Base-by-base conservation (phyloP, 2,113 vertebrate species). In the Scytalopus superciliaris region DNA sequence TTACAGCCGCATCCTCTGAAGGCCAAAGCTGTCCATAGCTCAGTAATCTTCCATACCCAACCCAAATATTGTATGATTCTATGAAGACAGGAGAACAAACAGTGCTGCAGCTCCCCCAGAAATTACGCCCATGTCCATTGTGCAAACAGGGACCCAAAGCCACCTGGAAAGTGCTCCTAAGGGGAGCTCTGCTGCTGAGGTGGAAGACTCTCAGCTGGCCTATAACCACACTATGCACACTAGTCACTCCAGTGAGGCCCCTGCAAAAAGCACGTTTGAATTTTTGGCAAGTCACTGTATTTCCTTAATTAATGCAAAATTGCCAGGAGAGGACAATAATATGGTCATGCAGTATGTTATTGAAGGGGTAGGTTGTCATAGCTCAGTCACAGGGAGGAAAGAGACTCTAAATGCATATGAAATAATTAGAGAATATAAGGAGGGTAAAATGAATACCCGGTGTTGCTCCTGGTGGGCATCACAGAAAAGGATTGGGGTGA, bases 71-170 rank as follows among this genome's bases (percentile, higher is more conserved):
- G 10, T 44, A 35, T 13, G 3, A 69, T 31, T 69, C 17, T 23
- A 11, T 12, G 25, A 84, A 60, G 33, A 73, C 9, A 72, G 3
- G 9, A 49, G 28, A 57, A 60, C 33, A 79, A 24, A 42, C 4
- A 47, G 27, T 42, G 28, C 19, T 39, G 31, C 12, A 40, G 19
- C 6, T 16, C 14, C 3, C 11, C 7, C 21, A 49, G 24, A 44
- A 5, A 1, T 3, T 74, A 18, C 17, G 3, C 0, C 0, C 19
- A 67, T 14, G 10, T 47, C 28, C 3, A 0, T 5, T 78, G 18
- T 28, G 40, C 8, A 56, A 90, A 82, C 0, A 2, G 27, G 17
- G 21, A 57, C 27, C 11, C 17, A 73, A 55, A 80, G 5, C 10
- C 28, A 19, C 7, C 25, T 1, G 0, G 3, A n/a, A 37, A 63